These are phyloP conservation scores for Irena cyanogastra DNA, from an alignment of 2,113 vertebrate genomes.

Conservation along the genomic window DNA sequence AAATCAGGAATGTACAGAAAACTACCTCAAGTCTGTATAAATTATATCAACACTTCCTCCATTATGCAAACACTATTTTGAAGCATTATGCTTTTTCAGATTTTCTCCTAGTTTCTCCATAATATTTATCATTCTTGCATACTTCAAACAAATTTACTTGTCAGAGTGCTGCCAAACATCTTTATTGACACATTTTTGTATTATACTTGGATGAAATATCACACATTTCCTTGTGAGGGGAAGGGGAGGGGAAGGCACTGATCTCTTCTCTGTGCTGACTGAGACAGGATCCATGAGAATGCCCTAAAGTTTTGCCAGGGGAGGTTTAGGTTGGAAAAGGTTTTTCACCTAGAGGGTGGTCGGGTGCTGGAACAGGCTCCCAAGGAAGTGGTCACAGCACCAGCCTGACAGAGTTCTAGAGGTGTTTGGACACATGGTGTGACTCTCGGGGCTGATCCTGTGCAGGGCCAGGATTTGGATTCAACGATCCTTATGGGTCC, in stretches of 20 bases:
- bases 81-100: neutral
- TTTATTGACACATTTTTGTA: neutral
- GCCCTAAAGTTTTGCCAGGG: neutral
- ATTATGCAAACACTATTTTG: neutral
- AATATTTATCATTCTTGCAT: neutral
- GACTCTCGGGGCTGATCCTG: neutral
- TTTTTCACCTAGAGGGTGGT: neutral
- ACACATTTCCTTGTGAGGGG: neutral
- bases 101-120: neutral
- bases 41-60: neutral
- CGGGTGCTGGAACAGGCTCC: neutral
- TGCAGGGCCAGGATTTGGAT: no score
- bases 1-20: neutral
- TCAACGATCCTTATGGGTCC: rapidly evolving
- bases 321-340: neutral
- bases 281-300: neutral
- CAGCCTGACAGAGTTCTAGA: neutral
- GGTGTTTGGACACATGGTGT: neutral
- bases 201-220: neutral
- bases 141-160: neutral
- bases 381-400: neutral
- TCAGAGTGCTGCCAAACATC: neutral
- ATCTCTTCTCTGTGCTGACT: neutral
- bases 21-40: neutral
- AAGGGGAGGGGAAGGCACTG: neutral